Conservation (phyloP, 2,888 invertebrate genomes). For the Cantharis rufa region DNA sequence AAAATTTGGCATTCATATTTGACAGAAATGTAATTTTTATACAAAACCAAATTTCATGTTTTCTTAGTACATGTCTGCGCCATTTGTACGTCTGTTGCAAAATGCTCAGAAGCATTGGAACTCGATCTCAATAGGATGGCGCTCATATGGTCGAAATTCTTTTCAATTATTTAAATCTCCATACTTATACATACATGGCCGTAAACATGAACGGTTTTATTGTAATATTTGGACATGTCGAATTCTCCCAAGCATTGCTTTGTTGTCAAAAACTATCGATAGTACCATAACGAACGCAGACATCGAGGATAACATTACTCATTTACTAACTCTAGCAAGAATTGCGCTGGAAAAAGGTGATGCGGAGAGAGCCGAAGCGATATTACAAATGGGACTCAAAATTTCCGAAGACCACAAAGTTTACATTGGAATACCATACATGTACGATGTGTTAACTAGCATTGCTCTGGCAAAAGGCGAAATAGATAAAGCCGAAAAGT, state of each 20-base stretch:
- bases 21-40: not conserved
- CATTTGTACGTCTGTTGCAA: conserved; percentile 4
- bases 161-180: not conserved
- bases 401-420: conserved; percentile 53
- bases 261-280: conserved; percentile 13
- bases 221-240: not conserved
- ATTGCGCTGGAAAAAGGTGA: conserved; percentile 51
- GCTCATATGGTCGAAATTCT: not conserved
- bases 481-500: conserved; percentile 51
- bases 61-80: conserved; percentile 19
- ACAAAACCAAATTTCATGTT: conserved; percentile 20
- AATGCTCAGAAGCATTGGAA: not conserved
- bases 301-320: conserved; percentile 51
- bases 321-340: conserved; percentile 49
- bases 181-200: not conserved
- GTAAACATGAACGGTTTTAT: not conserved
- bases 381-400: conserved; percentile 52
- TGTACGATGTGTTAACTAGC: conserved; percentile 55
- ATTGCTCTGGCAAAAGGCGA: conserved; percentile 54
- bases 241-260: conserved; percentile 11
- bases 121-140: conserved; percentile 3
- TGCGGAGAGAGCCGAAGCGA: conserved; percentile 50
- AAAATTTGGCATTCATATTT: not conserved
- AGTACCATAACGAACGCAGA: conserved; percentile 35
- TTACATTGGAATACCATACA: conserved; percentile 49